phyloP scores from a whole-genome alignment of 1,140 invertebrate species.

The Liolophura sinensis region DNA sequence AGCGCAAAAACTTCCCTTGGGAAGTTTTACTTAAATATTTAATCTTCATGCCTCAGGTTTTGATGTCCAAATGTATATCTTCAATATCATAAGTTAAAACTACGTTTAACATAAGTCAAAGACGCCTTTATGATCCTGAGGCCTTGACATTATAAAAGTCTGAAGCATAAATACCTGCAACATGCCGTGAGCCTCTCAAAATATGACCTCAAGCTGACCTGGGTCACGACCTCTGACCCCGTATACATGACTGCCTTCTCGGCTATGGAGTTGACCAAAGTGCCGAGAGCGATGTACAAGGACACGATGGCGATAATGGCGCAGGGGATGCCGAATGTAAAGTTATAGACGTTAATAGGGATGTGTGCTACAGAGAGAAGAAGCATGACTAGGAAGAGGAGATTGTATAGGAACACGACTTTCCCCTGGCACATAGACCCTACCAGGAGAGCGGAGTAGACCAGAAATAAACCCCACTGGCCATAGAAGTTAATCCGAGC shows the following conservation, averaged over 20 bases:
- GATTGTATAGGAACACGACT: slow-evolving; percentile 37
- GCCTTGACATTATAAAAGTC: too few species aligned
- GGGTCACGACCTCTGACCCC: slow-evolving; percentile 24
- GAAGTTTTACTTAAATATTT: too few species aligned
- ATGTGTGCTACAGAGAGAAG: slow-evolving; percentile 40
- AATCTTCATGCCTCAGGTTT: too few species aligned
- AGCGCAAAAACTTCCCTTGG: too few species aligned
- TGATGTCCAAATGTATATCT: too few species aligned
- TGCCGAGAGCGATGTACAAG: slow-evolving; percentile 30
- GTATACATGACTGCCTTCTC: slow-evolving; percentile 39
- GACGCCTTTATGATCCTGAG: too few species aligned
- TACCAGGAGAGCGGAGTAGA: slow-evolving; percentile 25
- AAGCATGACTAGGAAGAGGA: slow-evolving; percentile 22
- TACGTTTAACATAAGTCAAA: too few species aligned
- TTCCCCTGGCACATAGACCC: slow-evolving; percentile 25
- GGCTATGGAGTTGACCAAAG: slow-evolving; percentile 40
- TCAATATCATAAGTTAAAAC: too few species aligned
- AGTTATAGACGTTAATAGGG: slow-evolving; percentile 24
- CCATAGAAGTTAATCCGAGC: slow-evolving; percentile 32
- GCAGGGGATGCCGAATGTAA: slow-evolving; percentile 36
- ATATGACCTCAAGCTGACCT: slow-evolving; percentile 6
- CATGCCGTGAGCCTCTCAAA: slow-evolving; percentile 29
- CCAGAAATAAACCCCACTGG: slow-evolving; percentile 31
- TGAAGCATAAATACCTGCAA: too few species aligned
- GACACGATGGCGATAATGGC: slow-evolving; percentile 21